Conservation (phyloP, 2,888 invertebrate species). For the Orthosia gothica region DNA sequence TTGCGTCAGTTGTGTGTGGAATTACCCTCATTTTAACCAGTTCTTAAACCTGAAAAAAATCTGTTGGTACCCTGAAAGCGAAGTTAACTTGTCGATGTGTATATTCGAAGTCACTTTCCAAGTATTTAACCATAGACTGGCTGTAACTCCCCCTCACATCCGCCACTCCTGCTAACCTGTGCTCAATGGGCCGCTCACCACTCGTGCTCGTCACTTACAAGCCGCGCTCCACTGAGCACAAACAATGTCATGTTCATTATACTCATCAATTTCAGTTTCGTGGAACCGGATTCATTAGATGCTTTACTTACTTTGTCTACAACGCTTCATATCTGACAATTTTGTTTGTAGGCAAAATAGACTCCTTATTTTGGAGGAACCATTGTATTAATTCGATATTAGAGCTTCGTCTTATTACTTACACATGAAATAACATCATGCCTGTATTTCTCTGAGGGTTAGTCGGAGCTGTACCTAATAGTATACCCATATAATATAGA, state of each 20-base stretch:
- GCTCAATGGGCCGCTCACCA: conserved; percentile 47
- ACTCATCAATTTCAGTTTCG: conserved; percentile 35
- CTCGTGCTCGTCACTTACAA: conserved; percentile 58
- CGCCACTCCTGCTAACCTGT: conserved; percentile 46
- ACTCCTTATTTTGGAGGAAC: not conserved
- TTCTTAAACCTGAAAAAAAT: not conserved
- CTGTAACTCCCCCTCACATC: conserved; percentile 8
- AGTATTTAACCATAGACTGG: conserved; percentile 6
- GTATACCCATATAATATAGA: too few species aligned
- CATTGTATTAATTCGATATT: not conserved
- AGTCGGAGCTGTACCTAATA: too few species aligned
- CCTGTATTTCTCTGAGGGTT: too few species aligned
- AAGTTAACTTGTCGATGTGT: not conserved
- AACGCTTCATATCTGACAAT: not conserved
- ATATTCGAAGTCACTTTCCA: not conserved
- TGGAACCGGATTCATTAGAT: conserved; percentile 3
- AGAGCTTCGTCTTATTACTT: not conserved
- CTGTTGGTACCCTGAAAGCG: too few species aligned
- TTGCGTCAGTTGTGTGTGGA: too few species aligned
- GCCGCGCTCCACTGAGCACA: conserved; percentile 36
- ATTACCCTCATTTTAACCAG: not conserved
- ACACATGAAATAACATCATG: too few species aligned
- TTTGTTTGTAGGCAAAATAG: too few species aligned
- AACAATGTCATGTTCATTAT: conserved; percentile 21
- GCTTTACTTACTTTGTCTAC: conserved; percentile 15